Evolutionary conservation across 2,797 vertebrate genomes (phyloP).

Genomic region (Scolopax bukidnonensis): DNA sequence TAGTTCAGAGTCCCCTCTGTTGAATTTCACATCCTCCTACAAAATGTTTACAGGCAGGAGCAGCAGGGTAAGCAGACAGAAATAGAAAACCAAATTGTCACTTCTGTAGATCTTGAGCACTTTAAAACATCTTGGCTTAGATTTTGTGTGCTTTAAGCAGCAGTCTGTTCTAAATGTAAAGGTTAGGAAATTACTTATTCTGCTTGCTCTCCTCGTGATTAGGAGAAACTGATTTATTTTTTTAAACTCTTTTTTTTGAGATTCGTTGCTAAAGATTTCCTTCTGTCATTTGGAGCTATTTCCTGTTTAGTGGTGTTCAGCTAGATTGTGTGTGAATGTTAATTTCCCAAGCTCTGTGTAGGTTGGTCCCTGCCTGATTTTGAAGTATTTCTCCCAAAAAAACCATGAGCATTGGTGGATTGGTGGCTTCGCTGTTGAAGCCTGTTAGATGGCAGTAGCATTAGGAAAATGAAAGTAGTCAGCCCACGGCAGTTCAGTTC

Average conservation of each 20-base stretch:
- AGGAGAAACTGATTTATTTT: not conserved
- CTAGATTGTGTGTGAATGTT: not conserved
- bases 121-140: constrained; percentile 17
- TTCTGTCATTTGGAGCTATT: not conserved
- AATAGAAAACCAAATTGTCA: constrained; percentile 66
- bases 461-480: not conserved
- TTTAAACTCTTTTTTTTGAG: not conserved
- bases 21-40: constrained; percentile 63
- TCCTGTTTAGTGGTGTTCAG: not conserved
- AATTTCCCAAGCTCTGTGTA: not conserved
- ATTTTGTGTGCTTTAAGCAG: constrained; percentile 31
- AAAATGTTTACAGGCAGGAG: constrained; percentile 54
- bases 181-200: constrained; percentile 43
- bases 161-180: not conserved
- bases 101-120: not conserved
- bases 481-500: not conserved
- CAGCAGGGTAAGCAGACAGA: constrained; percentile 59
- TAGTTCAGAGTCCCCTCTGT: constrained; percentile 49
- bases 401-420: not conserved
- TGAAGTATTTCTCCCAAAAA: constrained; percentile 2
- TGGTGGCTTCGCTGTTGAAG: not conserved
- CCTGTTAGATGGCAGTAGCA: constrained; percentile 31
- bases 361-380: constrained; percentile 29
- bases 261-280: constrained; percentile 1
- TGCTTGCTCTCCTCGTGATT: constrained; percentile 5